These are phyloP conservation scores for Polyommatus icarus DNA, from an alignment of 2,888 invertebrate genomes.

Conservation along the genomic window DNA sequence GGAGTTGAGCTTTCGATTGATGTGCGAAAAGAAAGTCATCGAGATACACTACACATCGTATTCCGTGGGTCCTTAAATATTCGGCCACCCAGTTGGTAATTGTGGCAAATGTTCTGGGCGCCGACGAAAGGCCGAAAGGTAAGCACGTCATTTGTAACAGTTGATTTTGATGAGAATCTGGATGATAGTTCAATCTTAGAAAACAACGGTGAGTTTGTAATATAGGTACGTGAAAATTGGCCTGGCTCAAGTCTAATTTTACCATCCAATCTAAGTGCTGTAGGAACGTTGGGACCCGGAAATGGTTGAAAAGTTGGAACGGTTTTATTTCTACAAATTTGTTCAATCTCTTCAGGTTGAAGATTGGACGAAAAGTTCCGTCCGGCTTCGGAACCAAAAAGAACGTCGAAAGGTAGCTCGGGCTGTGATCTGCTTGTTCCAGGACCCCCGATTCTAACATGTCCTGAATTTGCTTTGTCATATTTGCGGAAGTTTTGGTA, in stretches of 20 bases:
- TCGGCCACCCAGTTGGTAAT: no score
- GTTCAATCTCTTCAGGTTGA: constrained; percentile 39
- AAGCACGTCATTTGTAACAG: no score
- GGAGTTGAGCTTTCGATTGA: constrained; percentile 26
- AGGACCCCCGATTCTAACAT: constrained; percentile 38
- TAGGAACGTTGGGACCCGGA: constrained; percentile 37
- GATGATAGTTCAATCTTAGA: no score
- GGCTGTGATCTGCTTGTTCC: constrained; percentile 34
- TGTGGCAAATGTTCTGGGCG: constrained; percentile 42
- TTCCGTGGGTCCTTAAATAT: no score
- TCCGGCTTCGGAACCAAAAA: constrained; percentile 39
- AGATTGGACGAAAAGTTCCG: constrained; percentile 35
- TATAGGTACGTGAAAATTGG: no score
- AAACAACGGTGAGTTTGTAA: no score
- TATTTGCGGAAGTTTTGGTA: constrained; percentile 33
- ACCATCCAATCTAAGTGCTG: no score
- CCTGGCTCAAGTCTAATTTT: no score
- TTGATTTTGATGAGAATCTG: no score
- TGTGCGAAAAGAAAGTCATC: no score
- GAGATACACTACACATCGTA: no score
- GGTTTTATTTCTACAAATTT: constrained; percentile 33
- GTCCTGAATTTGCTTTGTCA: constrained; percentile 36
- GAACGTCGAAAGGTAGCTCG: constrained; percentile 39
- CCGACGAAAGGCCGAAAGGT: no score
- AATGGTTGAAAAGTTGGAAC: constrained; percentile 38